These are phyloP conservation scores for Drosophila ohnishii DNA, from an alignment of 1,140 invertebrate species.

Conservation along the genomic window DNA sequence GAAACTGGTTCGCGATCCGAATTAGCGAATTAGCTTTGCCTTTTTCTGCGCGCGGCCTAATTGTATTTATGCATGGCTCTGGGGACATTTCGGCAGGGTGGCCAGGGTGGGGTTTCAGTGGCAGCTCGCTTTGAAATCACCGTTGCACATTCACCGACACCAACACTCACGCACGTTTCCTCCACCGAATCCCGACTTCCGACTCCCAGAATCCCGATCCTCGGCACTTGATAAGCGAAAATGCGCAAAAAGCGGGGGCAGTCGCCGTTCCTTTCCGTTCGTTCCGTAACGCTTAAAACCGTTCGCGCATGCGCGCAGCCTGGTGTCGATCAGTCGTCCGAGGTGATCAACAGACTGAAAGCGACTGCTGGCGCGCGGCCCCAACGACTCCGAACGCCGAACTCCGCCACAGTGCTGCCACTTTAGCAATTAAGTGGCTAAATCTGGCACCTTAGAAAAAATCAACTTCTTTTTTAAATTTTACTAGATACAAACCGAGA, in stretches of 20 bases:
- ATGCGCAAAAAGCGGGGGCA: slow-evolving; percentile 29
- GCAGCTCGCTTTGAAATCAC: slow-evolving; percentile 62
- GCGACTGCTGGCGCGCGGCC: slow-evolving; percentile 13
- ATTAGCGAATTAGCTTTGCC: slow-evolving; percentile 58
- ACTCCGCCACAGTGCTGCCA: neutral
- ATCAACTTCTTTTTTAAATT: too few relatives aligned
- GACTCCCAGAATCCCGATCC: slow-evolving; percentile 50
- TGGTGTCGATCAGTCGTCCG: slow-evolving; percentile 19
- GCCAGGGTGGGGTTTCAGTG: slow-evolving; percentile 24
- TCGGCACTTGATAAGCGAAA: slow-evolving; percentile 48
- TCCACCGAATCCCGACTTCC: slow-evolving; percentile 22
- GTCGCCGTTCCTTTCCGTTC: slow-evolving; percentile 6
- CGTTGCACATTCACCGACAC: slow-evolving; percentile 62
- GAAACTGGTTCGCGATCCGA: slow-evolving; percentile 63
- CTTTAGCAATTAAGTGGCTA: too few relatives aligned
- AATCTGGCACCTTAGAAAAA: too few relatives aligned
- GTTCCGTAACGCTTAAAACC: neutral
- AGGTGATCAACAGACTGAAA: slow-evolving; percentile 46
- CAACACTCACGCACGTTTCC: slow-evolving; percentile 11
- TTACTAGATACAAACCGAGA: too few relatives aligned
- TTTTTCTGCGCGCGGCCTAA: slow-evolving; percentile 36
- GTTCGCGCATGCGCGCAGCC: slow-evolving; percentile 34
- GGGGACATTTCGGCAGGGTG: slow-evolving; percentile 31
- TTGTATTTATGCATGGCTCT: slow-evolving; percentile 40
- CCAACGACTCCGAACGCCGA: slow-evolving; percentile 39